Evolutionary conservation across 1,140 invertebrate genomes (phyloP), one percentile per base, ranked within the genome.

Genomic region (Drosophila parvula): DNA sequence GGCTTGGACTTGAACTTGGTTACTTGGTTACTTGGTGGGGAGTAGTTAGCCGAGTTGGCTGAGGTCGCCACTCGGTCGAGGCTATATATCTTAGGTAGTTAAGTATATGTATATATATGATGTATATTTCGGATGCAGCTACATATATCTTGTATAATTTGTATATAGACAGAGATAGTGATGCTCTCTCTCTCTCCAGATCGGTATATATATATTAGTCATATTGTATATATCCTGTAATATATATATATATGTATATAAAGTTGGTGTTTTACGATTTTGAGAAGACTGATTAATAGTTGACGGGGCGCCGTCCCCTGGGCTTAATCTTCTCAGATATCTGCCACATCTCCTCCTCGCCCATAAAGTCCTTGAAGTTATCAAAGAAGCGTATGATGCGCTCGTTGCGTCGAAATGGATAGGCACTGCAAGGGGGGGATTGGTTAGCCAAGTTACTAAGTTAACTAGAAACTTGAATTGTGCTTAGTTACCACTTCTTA

Each of bases 271-370:
- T 79, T 34, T 10, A 0, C 47, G 56, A 47, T 60, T 30, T 47
- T 61, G 63, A 59, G 45, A 16, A 62, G 56, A 65, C 57, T 90
- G 90, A 74, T 90, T 90, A 90, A 74, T 90, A 84, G 73, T 90
- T 88, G 45, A 74, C 75, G 38, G 79, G 89, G 36, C 86, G 89
- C 32, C 77, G 73, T 10, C 81, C 96, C 61, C 98, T 94, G 7
- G 98, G 98, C 94, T 99, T 99, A 68, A 99, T 98, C 62, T 94
- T 95, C 92, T 99, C 97, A 1, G 98, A 99, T 78, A 99, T 96
- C 92, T 98, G 97, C 98, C 98, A 99, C 95, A 99, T 97, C 45
- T 97, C 96, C 92, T 99, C 98, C 93, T 99, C 98, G 92, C 95
- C 96, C 71, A 99, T 94, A 91, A 96, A 97, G 92, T 99, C 96